These are phyloP conservation scores for Pemphredon lugubris DNA, from an alignment of 2,888 invertebrate species.

Conservation along the genomic window DNA sequence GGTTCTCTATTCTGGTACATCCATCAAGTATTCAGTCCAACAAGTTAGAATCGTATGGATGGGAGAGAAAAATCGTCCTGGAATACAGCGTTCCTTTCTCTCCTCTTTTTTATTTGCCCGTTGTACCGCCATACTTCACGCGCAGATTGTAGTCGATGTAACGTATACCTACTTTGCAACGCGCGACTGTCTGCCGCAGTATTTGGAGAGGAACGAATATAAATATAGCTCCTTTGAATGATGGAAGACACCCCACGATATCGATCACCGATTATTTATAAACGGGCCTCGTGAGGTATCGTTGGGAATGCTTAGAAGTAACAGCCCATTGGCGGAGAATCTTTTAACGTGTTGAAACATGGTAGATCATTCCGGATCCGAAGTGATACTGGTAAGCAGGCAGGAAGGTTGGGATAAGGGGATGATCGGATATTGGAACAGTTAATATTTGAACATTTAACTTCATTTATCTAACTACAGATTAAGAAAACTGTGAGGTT, in stretches of 20 bases:
- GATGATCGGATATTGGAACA: too few species aligned
- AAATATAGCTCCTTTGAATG: conserved; percentile 42
- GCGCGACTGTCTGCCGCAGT: conserved; percentile 13
- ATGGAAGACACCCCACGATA: conserved; percentile 18
- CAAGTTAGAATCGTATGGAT: conserved; percentile 54
- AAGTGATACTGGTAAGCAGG: too few species aligned
- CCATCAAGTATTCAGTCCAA: conserved; percentile 61
- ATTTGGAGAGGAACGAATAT: conserved; percentile 37
- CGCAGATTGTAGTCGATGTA: conserved; percentile 41
- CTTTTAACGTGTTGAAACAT: too few species aligned
- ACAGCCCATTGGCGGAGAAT: too few species aligned
- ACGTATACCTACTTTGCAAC: conserved; percentile 39
- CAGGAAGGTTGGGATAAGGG: too few species aligned
- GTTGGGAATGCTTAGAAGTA: too few species aligned
- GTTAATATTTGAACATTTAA: too few species aligned
- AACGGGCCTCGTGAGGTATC: conserved; percentile 18
- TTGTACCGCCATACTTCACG: conserved; percentile 30
- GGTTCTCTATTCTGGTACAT: conserved; percentile 47
- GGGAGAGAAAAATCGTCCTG: conserved; percentile 47
- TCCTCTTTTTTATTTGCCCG: too few species aligned
- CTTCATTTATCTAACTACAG: too few species aligned
- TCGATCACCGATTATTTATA: conserved; percentile 54
- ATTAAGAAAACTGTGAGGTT: too few species aligned
- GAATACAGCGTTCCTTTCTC: conserved; percentile 45
- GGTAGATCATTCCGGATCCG: too few species aligned